Percentiles rank a stretch among this genome's conserved stretches.
phyloP scores from a whole-genome alignment of 2,888 invertebrate genomes.

The Drosophila anomalata region DNA sequence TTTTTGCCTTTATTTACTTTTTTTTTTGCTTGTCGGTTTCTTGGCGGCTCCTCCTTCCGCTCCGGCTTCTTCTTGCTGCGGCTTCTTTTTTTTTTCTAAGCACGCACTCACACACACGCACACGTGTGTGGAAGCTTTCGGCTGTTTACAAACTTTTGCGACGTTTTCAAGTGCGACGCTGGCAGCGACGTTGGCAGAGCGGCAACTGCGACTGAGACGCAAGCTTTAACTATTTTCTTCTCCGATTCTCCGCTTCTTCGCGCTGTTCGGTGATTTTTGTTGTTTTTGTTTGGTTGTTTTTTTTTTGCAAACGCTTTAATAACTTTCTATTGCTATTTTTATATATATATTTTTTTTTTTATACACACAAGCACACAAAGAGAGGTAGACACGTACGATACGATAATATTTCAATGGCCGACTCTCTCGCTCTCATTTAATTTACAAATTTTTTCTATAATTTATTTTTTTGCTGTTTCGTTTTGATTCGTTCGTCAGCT shows the following conservation, averaged over 20 bases:
- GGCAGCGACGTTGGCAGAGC: constrained; percentile 51
- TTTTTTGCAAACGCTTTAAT: constrained; percentile 69
- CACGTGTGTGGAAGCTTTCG: constrained; percentile 55
- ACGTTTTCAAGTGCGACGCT: constrained; percentile 77
- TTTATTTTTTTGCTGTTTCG: constrained; percentile 52
- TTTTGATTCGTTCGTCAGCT: constrained; percentile 58
- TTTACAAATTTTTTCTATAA: constrained; percentile 59
- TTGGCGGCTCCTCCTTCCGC: constrained; percentile 32
- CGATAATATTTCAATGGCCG: constrained; percentile 57
- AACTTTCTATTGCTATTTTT: constrained; percentile 80
- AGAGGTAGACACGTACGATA: constrained; percentile 56
- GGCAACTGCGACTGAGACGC: constrained; percentile 51
- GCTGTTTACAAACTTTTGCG: constrained; percentile 78
- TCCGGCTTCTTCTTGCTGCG: constrained; percentile 22
- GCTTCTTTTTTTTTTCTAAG: constrained; percentile 56
- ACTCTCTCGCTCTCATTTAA: constrained; percentile 29
- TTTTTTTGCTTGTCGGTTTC: constrained; percentile 48
- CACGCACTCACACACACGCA: constrained; percentile 48
- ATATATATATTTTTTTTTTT: constrained; percentile 42
- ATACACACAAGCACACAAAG: constrained; percentile 33
- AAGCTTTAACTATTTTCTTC: constrained; percentile 79
- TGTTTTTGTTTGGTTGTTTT: constrained; percentile 34
- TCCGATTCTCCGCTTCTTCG: constrained; percentile 56
- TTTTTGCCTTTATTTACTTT: constrained; percentile 67
- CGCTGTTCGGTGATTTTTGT: constrained; percentile 44